Base-by-base conservation (phyloP, 1,140 invertebrate genomes). In the Halesus radiatus region DNA sequence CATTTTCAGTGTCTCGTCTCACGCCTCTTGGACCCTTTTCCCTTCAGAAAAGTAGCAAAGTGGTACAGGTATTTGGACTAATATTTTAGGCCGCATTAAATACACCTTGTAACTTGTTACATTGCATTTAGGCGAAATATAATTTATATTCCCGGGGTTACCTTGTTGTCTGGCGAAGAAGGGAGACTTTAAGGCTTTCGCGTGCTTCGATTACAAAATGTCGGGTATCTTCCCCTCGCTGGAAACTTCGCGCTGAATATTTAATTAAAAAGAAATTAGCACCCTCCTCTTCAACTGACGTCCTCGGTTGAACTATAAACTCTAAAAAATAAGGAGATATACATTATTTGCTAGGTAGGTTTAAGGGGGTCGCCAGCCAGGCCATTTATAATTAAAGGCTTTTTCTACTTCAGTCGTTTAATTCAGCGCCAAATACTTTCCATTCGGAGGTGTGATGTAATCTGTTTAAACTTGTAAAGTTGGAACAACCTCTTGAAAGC, bases 121-220 rank as follows among this genome's bases (percentile, higher is more conserved):
- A 23, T 29, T 64, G 60, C 60, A 64, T 64, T 64, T 64, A 23
- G 18, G 6, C 15, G 29, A 23, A 64, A 64, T 64, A 64, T 64
- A 78, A 78, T 78, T 78, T 78, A 78, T 53, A 78, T 72, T 78
- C 66, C 52, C 66, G 66, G 15, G 16, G 32, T n/a, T 58, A 50
- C 75, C 66, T 56, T 66, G 66, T 53, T 60, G 76, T 54, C 58
- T 50, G 60, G 20, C 18, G 29, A 32, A 50, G 23, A 23, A 37
- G 37, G 20, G 58, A 52, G 50, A 52, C 62, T 78, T 70, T 56
- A 18, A 58, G 60, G 64, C 76, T 70, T 72, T 72, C 50, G 23
- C 76, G 76, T 78, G 76, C 66, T 78, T 78, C 76, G 66, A 78
- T 78, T 78, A 68, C 76, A 70, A 72, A 78, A 52, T 72, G 23